Evolutionary conservation across 2,797 vertebrate genomes (phyloP), one percentile per base, ranked within the genome.

Genomic region (Lacerta agilis): DNA sequence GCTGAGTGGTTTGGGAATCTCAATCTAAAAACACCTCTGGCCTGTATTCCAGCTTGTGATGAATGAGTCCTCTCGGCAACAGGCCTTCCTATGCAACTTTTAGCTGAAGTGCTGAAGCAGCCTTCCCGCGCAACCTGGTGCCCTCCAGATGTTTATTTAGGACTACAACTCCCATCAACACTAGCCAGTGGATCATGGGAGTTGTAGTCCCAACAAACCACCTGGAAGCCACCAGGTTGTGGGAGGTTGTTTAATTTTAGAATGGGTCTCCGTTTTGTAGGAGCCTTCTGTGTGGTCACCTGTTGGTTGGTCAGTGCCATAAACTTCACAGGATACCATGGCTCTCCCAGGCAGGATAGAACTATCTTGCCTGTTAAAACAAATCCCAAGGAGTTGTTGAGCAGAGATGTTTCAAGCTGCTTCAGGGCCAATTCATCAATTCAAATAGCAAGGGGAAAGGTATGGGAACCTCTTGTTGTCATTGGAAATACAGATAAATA

Each of bases 301-400:
- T 80, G 78, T 86, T 38, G 43, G 18, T 78, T 1, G 10, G 64
- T 78, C 87, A 33, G 38, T 41, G 43, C 33, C 33, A 55, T 4
- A 5, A 33, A 33, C 36, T 72, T 58, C 6, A 36, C 33, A 33
- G 76, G 23, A 18, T 20, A 23, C 58, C 6, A 77, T 2, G 82
- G 23, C n/a, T 36, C 20, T 15, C 13, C 13, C 91, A 69, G 90
- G 78, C 43, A 86, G 91, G 91, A 85, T 90, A 69, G 43, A 69
- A 38, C 43, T 29, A 25, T 73, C 49, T n/a, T 49, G 8, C 36
- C 5, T 20, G 18, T 61, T 58, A 61, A 45, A 58, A 11, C 33
- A 49, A 69, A 55, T 25, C 27, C 9, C 29, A 38, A 61, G 2
- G 20, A n/a, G n/a, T 20, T 43, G 6, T 33, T 61, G 45, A 66